Percentiles rank a stretch among this genome's conserved stretches.
Evolutionary conservation across 2,797 vertebrate genomes (phyloP).

Genomic region (Crocodylus rhombifer): DNA sequence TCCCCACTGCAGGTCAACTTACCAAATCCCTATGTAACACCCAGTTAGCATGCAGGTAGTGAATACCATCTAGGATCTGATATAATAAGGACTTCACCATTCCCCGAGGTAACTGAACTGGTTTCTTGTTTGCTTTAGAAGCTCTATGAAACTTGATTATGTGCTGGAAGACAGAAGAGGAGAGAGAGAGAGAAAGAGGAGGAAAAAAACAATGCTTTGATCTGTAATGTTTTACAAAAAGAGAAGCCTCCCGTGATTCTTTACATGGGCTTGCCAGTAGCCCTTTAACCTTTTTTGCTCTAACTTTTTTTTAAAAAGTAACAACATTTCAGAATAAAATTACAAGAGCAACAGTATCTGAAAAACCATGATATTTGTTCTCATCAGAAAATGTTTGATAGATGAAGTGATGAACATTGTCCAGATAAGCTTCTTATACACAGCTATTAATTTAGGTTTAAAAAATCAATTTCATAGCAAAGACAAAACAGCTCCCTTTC

Average conservation of each 20-base stretch:
- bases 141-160: slow-evolving; percentile 99
- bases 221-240: slow-evolving; percentile 34
- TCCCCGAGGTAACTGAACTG: slow-evolving; percentile 98
- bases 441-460: background rate
- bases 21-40: slow-evolving; percentile 99
- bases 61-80: slow-evolving; percentile 99
- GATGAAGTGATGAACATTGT: background rate
- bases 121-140: slow-evolving; percentile 99
- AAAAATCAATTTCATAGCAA: background rate
- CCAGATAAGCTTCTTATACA: background rate
- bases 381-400: background rate
- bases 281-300: background rate
- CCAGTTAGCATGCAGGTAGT: slow-evolving; percentile 99
- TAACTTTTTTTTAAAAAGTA: background rate
- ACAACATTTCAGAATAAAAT: background rate
- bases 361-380: background rate
- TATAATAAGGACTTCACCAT: slow-evolving; percentile 99
- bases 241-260: slow-evolving; percentile 21
- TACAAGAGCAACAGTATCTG: background rate
- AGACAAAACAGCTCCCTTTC: background rate
- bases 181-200: background rate
- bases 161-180: slow-evolving; percentile 87
- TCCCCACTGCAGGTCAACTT: slow-evolving; percentile 80
- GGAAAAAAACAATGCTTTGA: background rate
- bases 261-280: background rate